Evolutionary conservation across 2,113 vertebrate species (phyloP), one percentile per base, ranked within the genome.

Genomic region (Atherinomorus stipes): DNA sequence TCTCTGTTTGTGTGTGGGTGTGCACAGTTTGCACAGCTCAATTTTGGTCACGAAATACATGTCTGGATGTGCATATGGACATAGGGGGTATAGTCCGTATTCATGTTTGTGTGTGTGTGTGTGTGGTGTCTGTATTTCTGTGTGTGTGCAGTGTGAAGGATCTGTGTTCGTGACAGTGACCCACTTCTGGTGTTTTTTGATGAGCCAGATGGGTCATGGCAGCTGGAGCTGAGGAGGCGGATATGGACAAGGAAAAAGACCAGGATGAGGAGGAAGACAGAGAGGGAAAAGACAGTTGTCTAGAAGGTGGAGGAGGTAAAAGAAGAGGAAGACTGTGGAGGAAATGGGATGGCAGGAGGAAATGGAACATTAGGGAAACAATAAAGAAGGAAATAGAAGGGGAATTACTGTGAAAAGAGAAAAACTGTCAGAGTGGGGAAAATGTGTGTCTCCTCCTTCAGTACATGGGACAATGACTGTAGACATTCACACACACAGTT

Each of bases 111-210:
- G 38, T 77, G 15, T 74, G 72, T 66, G 64, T 45, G 38, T 80
- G 47, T 74, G n/a, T 73, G 50, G 37, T 77, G 49, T 76, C 50
- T 69, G 58, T 11, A 40, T 57, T 73, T 47, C 44, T 47, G 61
- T 69, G 34, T 80, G 53, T 81, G 81, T 64, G 56, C 76, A 66
- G 72, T 38, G 57, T 70, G 67, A 71, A 78, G 68, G 71, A 79
- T 88, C 76, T 31, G 56, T 79, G 77, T 81, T 75, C 64, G 76
- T 89, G 89, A 90, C 91, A 87, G 84, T 91, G 91, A 93, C 91
- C 91, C 88, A 91, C 74, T 92, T 93, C 85, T 92, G 78, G 82
- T 89, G 90, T 93, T 92, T 69, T 34, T 90, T 89, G 81, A 90
- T 86, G 83, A 90, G 78, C 76, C 90, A 90, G 86, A 89, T 88